phyloP scores from a whole-genome alignment of 2,888 invertebrate species.

The Adineta ricciae region DNA sequence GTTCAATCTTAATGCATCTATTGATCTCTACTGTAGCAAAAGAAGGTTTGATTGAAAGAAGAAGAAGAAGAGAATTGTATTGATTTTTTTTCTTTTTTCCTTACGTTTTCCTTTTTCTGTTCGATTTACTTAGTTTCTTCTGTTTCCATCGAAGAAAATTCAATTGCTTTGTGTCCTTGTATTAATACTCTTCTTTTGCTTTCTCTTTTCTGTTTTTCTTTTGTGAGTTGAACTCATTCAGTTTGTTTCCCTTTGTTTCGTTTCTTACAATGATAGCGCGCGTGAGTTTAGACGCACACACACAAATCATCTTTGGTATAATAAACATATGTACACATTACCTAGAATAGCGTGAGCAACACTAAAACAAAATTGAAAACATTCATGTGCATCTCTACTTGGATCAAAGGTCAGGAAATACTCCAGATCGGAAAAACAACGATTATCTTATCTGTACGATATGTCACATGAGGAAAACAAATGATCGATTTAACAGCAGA shows the following conservation, averaged over 20 bases:
- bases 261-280: background rate
- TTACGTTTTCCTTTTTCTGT: too few species aligned
- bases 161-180: background rate
- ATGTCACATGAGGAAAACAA: background rate
- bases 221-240: background rate
- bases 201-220: background rate
- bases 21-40: background rate
- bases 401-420: too few species aligned
- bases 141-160: background rate
- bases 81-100: background rate
- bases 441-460: background rate
- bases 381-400: too few species aligned
- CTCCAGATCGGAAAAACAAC: background rate
- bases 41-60: background rate
- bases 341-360: background rate
- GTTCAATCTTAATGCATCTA: background rate
- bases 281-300: background rate
- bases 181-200: background rate
- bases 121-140: background rate
- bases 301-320: background rate
- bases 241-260: background rate
- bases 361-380: background rate
- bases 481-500: background rate
- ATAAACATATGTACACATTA: constrained; percentile 7
- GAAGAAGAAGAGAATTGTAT: background rate